phyloP scores from a whole-genome alignment of 2,888 invertebrate genomes.

The Conus canariensis region DNA sequence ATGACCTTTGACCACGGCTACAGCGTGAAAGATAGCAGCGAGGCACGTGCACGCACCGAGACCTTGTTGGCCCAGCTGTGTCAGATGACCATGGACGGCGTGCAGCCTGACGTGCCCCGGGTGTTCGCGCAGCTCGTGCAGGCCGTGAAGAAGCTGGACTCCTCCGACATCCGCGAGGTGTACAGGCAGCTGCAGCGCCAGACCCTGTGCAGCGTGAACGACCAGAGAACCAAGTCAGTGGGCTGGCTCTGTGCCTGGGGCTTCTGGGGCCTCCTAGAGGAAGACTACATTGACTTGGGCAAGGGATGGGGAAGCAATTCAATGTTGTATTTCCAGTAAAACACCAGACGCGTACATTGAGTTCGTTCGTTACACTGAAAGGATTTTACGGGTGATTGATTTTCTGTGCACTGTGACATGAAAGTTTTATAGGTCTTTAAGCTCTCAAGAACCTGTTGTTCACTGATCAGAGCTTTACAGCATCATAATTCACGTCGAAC shows the following conservation, averaged over 20 bases:
- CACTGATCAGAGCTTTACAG: no score
- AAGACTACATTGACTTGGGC: no score
- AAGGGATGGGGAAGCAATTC: background rate
- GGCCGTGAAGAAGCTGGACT: slow-evolving; percentile 76
- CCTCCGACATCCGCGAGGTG: slow-evolving; percentile 70
- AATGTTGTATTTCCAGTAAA: background rate
- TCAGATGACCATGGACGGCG: slow-evolving; percentile 70
- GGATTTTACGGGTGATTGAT: no score
- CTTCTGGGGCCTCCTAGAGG: background rate
- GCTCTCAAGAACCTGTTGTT: no score
- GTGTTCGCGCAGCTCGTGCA: slow-evolving; percentile 80
- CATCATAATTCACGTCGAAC: no score
- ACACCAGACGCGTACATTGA: no score
- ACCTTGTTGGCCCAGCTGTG: slow-evolving; percentile 68
- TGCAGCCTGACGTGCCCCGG: slow-evolving; percentile 78
- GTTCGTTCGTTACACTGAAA: no score
- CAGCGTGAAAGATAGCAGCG: slow-evolving; percentile 26
- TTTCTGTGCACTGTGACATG: no score
- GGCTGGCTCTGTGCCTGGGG: no score
- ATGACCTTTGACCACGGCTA: slow-evolving; percentile 44
- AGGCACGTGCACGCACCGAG: slow-evolving; percentile 41
- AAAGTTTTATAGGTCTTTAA: no score
- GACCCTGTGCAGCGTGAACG: slow-evolving; percentile 59
- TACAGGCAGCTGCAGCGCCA: slow-evolving; percentile 57
- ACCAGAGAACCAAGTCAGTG: slow-evolving; percentile 63